Conservation (phyloP, 2,797 vertebrate species). For the Antrozous pallidus region DNA sequence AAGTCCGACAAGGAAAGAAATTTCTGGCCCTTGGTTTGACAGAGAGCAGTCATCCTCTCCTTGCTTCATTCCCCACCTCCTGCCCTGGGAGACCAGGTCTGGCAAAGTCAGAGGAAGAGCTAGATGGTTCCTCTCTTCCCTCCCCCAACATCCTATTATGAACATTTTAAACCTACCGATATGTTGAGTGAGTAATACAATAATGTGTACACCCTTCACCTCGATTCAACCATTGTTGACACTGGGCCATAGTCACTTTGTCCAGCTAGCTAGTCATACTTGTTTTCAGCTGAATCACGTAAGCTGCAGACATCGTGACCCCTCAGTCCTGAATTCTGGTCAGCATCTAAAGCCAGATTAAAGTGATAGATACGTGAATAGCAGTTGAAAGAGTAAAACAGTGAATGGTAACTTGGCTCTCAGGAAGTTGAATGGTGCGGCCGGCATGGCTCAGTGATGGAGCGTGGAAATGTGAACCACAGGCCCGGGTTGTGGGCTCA, state of each 20-base stretch:
- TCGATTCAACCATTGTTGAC: neutral
- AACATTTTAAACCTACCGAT: neutral
- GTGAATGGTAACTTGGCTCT: neutral
- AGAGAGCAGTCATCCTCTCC: neutral
- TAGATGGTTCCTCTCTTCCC: neutral
- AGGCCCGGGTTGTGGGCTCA: no score
- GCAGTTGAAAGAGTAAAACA: neutral
- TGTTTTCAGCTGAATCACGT: neutral
- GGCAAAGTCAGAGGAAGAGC: neutral
- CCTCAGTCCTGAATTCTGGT: neutral
- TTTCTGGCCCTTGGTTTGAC: neutral
- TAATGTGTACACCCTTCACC: neutral
- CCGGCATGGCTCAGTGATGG: no score
- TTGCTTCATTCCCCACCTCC: neutral
- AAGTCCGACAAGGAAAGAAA: neutral
- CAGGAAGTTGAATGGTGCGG: neutral
- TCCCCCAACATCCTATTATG: neutral
- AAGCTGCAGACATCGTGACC: neutral
- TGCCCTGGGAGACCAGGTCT: neutral
- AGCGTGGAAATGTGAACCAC: no score
- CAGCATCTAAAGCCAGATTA: neutral
- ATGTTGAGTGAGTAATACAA: neutral
- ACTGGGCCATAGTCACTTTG: neutral
- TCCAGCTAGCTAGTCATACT: neutral
- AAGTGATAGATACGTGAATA: neutral